Conservation (phyloP, 2,797 vertebrate species). For the Schizopygopsis malacanthus region DNA sequence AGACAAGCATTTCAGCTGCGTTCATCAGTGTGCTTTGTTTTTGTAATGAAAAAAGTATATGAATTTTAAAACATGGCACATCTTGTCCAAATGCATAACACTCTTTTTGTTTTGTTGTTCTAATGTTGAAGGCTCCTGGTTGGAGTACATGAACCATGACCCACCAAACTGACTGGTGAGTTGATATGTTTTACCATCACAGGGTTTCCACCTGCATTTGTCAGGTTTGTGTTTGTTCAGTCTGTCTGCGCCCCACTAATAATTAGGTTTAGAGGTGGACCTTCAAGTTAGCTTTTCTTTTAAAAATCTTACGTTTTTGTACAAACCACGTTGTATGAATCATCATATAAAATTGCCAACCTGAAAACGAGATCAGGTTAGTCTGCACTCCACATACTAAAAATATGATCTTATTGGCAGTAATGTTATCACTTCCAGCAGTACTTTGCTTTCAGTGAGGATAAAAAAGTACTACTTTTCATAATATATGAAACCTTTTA, state of each 20-base stretch:
- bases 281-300: not conserved
- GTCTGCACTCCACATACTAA: not conserved
- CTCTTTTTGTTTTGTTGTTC: too few relatives aligned
- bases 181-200: too few relatives aligned
- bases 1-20: too few relatives aligned
- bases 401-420: not conserved
- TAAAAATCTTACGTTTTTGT: not conserved
- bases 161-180: too few relatives aligned
- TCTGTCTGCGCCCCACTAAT: not conserved
- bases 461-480: not conserved
- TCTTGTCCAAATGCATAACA: too few relatives aligned
- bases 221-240: not conserved
- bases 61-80: too few relatives aligned
- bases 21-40: too few relatives aligned
- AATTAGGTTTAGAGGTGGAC: not conserved
- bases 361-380: not conserved
- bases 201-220: too few relatives aligned
- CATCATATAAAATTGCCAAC: not conserved
- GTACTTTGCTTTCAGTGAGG: not conserved
- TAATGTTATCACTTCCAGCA: not conserved
- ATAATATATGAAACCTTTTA: not conserved
- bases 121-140: too few relatives aligned
- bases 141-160: too few relatives aligned
- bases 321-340: not conserved
- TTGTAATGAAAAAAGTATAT: too few relatives aligned